Base-by-base conservation (phyloP, 2,113 vertebrate genomes). In the Grammomys dolichurus region DNA sequence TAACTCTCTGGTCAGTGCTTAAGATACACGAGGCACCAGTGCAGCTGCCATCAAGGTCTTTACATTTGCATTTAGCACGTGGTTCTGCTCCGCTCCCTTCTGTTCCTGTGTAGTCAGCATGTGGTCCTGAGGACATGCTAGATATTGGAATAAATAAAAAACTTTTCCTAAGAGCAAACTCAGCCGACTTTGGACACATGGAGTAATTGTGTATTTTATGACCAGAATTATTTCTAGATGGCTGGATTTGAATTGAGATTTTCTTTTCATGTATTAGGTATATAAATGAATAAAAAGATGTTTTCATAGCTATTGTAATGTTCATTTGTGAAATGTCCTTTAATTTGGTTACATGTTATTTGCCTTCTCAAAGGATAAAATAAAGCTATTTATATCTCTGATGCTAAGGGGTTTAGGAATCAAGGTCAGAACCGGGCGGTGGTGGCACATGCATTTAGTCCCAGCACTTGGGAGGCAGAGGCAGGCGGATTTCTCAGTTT, bases 221-320 rank as follows among this genome's bases (percentile, higher is more conserved):
- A 90, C 97, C 86, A 95, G 60, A 56, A 93, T 97, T 97, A 82
- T 97, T 97, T 96, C 95, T 96, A 82, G 91, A 73, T 7, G 76
- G 96, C 96, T 97, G 90, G 48, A 82, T 93, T 97, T 96, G 91
- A 91, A 69, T 11, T 95, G 91, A n/a, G 72, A 94, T 33, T 91
- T 95, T 96, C 96, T 43, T 95, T 95, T 97, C 36, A 78, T 89
- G 87, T 93, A 96, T 91, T 96, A 77, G 94, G 80, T 98, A 97
- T 98, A 87, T 98, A 97, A 97, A 95, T 98, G 96, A 98, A 98
- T 98, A 98, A 98, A 98, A 82, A 98, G 76, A 77, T 85, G 26
- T 97, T 98, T 98, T 97, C 96, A 96, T 96, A 97, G 96, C 31
- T 92, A 63, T 67, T 0, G 54, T 58, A 40, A 1, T 43, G 33